Evolutionary conservation across 1,140 invertebrate genomes (phyloP), one percentile per base, ranked within the genome.

Genomic region (Stegodyphus dumicola): DNA sequence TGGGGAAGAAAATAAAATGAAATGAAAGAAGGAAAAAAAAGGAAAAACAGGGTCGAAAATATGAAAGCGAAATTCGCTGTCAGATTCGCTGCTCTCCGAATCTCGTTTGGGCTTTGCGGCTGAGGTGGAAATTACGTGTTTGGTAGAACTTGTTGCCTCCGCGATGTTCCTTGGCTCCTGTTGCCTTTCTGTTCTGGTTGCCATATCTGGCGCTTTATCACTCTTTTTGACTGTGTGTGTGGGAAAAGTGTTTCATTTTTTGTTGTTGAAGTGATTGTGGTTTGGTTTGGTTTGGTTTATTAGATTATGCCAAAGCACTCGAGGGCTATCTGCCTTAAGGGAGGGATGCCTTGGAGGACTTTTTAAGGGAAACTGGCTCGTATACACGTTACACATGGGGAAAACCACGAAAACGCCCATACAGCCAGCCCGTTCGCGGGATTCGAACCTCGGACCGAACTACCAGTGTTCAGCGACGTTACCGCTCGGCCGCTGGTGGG

Each of bases 31-130:
- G 75, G 56, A 15, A 18, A 18, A 48, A 67, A 52, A 52, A 48
- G 49, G 51, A 56, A 15, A 75, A 33, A 33, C 33, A 33, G 33
- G 33, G 76, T 77, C 66, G 60, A 48, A 67, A 77, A 77, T 75
- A 77, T 65, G 76, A 77, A 77, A 77, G 60, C 33, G 60, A 67
- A 77, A 77, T 77, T 64, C 76, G 33, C 76, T 77, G 76, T 77
- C 76, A 77, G 56, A 77, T 66, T 77, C 76, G 18, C 76, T 77
- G 51, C 76, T 77, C 76, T 33, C 48, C 17, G 65, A 77, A 77
- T 77, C 51, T 77, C 60, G 76, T 77, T 77, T 65, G 48, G 73
- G 73, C 33, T 60, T 75, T 75, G 73, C 73, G 73, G 73, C 73
- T 49, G n/a, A 17, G 18, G 76, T 77, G 76, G 76, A 77, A 67